Base-by-base conservation (phyloP, 2,113 vertebrate species). In the Triplophysa tibetana region DNA sequence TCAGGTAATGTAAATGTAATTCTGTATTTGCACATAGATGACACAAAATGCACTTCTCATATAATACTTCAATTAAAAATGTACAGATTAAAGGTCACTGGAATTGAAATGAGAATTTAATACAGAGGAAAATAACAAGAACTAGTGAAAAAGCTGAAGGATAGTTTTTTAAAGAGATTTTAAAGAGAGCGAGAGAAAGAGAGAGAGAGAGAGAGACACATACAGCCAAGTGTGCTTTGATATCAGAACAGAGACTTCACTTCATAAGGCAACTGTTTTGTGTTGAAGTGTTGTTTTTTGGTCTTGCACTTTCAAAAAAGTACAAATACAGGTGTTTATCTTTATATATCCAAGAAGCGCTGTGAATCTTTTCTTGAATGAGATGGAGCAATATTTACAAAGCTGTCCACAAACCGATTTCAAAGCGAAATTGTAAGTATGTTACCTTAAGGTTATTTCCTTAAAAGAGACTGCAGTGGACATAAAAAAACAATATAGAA, bases 371-470 rank as follows among this genome's bases (percentile, higher is more conserved):
- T 63, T 85, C 85, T 89, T 69, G 85, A 87, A 89, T 92, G 88
- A 92, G 86, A 92, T 89, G 86, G 89, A 91, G 92, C 91, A 5
- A 85, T 93, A 93, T 93, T 87, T 93, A 94, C 92, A 93, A 89
- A 91, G 82, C 87, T 82, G 75, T 89, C 84, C 76, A 85, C 88
- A 88, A 80, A 91, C 75, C 86, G 87, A 12, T 86, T 83, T 87
- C 76, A 83, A 87, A 70, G 88, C 63, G 87, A 89, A 83, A 56
- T 90, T 77, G 80, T 74, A 56, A 56, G 52, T 80, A 78, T 83
- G 86, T 86, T 68, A 79, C 83, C 54, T 84, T 54, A 72, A 85
- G 81, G 84, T 90, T 70, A 83, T 84, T 70, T 85, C 79, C 62
- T 78, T 78, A 81, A 77, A 83, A 81, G 70, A 63, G 19, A 58